Evolutionary conservation across 2,113 vertebrate species (phyloP), one percentile per base, ranked within the genome.

Genomic region (Atherinomorus stipes): DNA sequence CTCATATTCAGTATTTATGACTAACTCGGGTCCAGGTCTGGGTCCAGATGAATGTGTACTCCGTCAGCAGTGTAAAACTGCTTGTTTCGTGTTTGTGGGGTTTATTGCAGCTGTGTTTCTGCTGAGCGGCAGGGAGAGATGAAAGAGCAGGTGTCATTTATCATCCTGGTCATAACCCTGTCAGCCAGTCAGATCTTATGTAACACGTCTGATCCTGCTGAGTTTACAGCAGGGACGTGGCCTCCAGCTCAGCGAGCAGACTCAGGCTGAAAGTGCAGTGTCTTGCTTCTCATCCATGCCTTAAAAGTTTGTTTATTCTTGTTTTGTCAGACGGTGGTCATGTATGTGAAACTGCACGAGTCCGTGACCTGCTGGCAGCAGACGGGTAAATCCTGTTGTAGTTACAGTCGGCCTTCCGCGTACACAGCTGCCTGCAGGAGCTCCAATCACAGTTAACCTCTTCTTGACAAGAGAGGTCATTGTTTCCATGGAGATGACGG

Each of bases 21-120:
- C 58, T 67, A 66, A 67, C 61, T 19, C 4, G 21, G 71, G 42
- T 71, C 64, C 71, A 42, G 38, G 38, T 42, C 38, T 42, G 42
- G 31, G 65, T 86, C 77, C 65, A 66, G 63, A 50, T 78, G 54
- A 88, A 86, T 87, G 79, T 83, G 82, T 80, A 80, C 69, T 74
- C 40, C 22, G 4, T 31, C 49, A 68, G 56, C 28, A 4, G 4
- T 74, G 49, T 76, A 7, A 49, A 78, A 23, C 45, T 2, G 37
- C 42, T 71, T 31, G 28, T 31, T 34, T 7, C 5, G 31, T 34
- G 31, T 34, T 34, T 34, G 31, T 34, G 5, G 7, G 31, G 31
- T 34, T 34, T 25, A 54, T 53, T 68, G 25, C 58, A 47, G 28
- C 40, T 57, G 47, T 31, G 66, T 70, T 71, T 26, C 15, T 70